Conservation (phyloP, 2,797 vertebrate genomes). For the Gymnocypris eckloni region DNA sequence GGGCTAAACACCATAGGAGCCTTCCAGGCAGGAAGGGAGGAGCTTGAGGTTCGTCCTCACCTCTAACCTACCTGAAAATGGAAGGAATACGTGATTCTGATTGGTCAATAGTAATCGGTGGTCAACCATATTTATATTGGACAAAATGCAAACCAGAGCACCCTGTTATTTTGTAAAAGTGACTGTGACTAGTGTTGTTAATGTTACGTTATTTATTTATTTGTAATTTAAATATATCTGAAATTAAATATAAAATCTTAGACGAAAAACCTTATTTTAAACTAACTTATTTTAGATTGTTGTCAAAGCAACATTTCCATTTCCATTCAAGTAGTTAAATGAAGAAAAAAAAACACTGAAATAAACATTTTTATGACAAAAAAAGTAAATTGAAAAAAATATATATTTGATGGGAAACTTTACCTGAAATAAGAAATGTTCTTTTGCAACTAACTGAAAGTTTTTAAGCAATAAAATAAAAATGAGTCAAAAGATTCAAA, state of each 20-base stretch:
- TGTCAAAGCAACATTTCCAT: background rate
- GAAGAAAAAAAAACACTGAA: background rate
- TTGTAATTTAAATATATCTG: no score
- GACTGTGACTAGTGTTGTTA: background rate
- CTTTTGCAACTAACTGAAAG: background rate
- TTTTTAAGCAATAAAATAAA: no score
- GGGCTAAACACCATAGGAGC: constrained; percentile 88
- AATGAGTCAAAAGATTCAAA: no score
- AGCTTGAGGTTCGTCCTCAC: constrained; percentile 74
- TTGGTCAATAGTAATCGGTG: background rate
- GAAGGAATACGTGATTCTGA: background rate
- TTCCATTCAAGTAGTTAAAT: background rate
- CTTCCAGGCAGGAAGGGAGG: constrained; percentile 90
- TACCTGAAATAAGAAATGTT: background rate
- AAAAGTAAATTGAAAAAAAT: no score
- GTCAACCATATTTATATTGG: background rate
- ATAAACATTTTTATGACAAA: background rate
- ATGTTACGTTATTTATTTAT: no score
- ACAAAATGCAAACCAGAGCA: background rate
- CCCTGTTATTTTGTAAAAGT: background rate
- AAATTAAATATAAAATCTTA: no score
- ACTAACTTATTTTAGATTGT: no score
- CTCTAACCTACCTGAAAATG: constrained; percentile 1
- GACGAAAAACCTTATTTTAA: no score
- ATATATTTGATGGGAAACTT: no score